Evolutionary conservation across 2,888 invertebrate species (phyloP), one percentile per base, ranked within the genome.

Genomic region (Lamellibrachia satsuma): DNA sequence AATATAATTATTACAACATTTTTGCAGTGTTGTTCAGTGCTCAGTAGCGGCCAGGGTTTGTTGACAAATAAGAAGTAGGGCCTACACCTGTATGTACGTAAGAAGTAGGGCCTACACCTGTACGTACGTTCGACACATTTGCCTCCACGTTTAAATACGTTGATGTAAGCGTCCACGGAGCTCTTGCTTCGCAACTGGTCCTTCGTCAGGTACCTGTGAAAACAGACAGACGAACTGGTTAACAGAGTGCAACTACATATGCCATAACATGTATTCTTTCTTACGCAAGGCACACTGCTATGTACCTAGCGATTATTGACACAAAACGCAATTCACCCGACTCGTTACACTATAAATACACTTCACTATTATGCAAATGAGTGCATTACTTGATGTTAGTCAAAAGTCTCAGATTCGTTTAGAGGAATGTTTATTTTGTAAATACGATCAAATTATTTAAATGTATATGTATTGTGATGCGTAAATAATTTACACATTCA

Each of bases 81-180:
- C 39, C 39, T 57, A 57, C 2, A 57, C 15, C 57, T 57, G 57
- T 8, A 11, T 6, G 15, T 57, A 11, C 57, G 57, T 11, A 15
- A 57, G 15, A 11, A 7, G 9, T 39, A 39, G 22, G 51, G n/a
- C 9, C 9, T 22, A 27, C 52, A 22, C 8, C 27, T n/a, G 7
- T 39, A 94, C 97, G 97, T 95, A 97, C 97, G 95, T 96, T 97
- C 97, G 4, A 97, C 96, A 95, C 97, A 97, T 90, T 97, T 96
- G 94, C 97, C 97, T 75, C 97, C 97, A 93, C 96, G 96, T 93
- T 97, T 96, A 92, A 97, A 95, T 52, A 97, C 97, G 90, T 96
- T 96, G 92, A 97, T 97, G 95, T 97, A 97, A 55, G 97, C 97
- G 95, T 97, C 97, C n/a, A 97, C 97, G 93, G 97, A 97, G 94